Evolutionary conservation across 2,113 vertebrate genomes (phyloP).

Genomic region (Entomyzon cyanotis): DNA sequence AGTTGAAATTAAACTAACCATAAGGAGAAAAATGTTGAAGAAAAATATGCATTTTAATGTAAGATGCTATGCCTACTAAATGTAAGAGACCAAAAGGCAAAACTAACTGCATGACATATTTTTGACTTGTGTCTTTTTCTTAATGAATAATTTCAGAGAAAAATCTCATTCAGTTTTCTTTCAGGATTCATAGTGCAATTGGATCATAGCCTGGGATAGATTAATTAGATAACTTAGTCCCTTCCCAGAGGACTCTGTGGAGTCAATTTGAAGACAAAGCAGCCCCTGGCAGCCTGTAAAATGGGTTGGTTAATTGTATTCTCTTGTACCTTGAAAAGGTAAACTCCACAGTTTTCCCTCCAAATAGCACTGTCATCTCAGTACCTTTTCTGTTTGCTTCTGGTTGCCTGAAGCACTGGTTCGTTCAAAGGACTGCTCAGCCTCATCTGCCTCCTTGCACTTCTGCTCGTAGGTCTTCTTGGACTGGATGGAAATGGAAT

Average conservation of each 20-base stretch:
- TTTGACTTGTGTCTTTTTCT: not conserved
- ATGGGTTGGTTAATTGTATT: not conserved
- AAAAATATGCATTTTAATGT: conserved; percentile 18
- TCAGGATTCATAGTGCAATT: not conserved
- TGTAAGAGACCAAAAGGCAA: conserved; percentile 5
- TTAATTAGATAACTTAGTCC: not conserved
- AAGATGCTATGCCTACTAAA: conserved; percentile 1
- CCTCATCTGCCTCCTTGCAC: conserved; percentile 89
- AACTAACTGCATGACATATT: not conserved
- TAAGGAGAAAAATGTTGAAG: conserved; percentile 25
- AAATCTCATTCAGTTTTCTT: not conserved
- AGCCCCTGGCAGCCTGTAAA: not conserved
- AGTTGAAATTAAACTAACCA: conserved; percentile 19
- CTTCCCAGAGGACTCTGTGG: not conserved
- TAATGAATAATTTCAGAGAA: not conserved
- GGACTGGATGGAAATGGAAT: conserved; percentile 71
- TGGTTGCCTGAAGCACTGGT: conserved; percentile 74
- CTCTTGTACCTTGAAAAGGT: not conserved
- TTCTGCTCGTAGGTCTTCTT: conserved; percentile 90
- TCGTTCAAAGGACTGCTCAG: conserved; percentile 80
- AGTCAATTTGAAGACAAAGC: not conserved
- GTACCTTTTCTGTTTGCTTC: conserved; percentile 92
- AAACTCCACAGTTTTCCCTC: not conserved
- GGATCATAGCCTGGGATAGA: not conserved
- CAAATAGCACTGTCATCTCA: not conserved